Evolutionary conservation across 2,113 vertebrate species (phyloP), one percentile per base, ranked within the genome.

Genomic region (Antidorcas marsupialis): DNA sequence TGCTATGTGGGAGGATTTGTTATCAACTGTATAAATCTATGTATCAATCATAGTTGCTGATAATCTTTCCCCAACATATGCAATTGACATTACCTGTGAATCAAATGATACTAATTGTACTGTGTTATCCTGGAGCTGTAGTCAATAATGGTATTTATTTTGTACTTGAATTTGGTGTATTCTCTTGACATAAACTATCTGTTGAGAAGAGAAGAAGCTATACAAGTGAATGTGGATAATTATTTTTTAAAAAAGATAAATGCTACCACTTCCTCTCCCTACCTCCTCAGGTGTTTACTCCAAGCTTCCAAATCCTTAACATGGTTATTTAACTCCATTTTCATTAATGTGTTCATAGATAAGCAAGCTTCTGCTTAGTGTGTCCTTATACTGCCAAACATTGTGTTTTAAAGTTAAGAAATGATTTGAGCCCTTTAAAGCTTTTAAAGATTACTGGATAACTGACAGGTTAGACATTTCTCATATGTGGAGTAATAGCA

Each of bases 391-490:
- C 47, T 89, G 0, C 71, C 33, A 96, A 78, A 97, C 82, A 55
- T 85, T 85, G 83, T 17, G 45, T 95, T 79, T 96, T 62, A 96
- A 95, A 89, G 7, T 95, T 91, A 12, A 93, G 12, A 97, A 94
- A 93, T 93, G 1, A 88, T 78, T 95, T 93, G 67, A 92, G 2
- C 7, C 47, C n/a, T 96, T 93, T 87, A 82, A 94, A 91, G 25
- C 25, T 76, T 92, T 89, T 94, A 84, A 92, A 96, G 33, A 47
- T 67, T 53, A 74, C 82, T 59, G 93, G 39, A 50, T 93, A 85
- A 67, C 17, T 85, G 33, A 76, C 52, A 95, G 36, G 6, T 79
- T 89, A 83, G 43, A 76, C 45, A 86, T 83, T 96, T 91, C 19
- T 95, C 39, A 28, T 94, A 45, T 23, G 11, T 30, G 28, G 12